A percentile compares a stretch with the other conserved stretches of the same genome.
Evolutionary conservation across 2,113 vertebrate genomes (phyloP).

Genomic region (Gymnobelideus leadbeateri): DNA sequence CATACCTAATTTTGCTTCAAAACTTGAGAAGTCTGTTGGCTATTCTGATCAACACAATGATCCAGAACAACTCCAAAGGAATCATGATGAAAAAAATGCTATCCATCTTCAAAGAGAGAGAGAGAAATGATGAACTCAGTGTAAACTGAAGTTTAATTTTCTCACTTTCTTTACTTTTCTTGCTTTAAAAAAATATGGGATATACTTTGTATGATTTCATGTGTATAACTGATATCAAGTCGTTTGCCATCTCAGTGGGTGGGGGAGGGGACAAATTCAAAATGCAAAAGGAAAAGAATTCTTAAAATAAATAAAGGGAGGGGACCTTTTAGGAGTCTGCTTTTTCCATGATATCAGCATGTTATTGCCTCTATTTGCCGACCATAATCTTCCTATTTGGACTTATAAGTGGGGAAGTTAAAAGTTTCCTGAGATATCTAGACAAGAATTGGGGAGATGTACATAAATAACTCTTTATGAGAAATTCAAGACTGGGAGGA

Average conservation of each 20-base stretch:
- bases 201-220: not conserved
- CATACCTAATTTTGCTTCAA: not conserved
- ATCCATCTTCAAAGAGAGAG: not conserved
- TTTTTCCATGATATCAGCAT: not conserved
- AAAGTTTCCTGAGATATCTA: not conserved
- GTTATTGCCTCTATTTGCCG: not conserved
- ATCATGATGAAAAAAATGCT: not conserved
- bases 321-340: not conserved
- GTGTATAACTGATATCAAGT: not conserved
- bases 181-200: not conserved
- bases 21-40: not conserved
- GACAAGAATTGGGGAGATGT: not conserved
- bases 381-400: not conserved
- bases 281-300: not conserved
- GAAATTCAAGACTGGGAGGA: not conserved
- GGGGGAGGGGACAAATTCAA: not conserved
- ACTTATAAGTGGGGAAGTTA: not conserved
- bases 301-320: not conserved
- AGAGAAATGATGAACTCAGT: not conserved
- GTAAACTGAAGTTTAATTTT: not conserved
- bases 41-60: not conserved
- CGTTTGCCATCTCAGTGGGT: not conserved
- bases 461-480: not conserved
- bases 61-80: not conserved
- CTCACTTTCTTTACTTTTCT: not conserved